A percentile compares a stretch with the other conserved stretches of the same genome.
Conservation (phyloP, 2,888 invertebrate species). For the Raillietiella orientalis region DNA sequence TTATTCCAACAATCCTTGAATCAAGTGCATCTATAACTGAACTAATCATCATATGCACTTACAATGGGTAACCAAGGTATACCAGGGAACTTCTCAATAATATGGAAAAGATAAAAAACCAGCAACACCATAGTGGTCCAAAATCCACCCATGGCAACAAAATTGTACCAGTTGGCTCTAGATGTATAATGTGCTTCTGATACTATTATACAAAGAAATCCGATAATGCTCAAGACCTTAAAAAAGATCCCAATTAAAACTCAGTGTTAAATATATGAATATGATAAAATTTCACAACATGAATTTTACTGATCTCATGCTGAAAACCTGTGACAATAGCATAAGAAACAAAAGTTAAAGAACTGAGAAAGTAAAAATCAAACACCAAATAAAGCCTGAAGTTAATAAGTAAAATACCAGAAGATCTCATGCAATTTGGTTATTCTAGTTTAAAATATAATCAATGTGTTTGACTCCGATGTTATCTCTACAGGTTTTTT, state of each 20-base stretch:
- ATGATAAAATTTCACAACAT: constrained; percentile 23
- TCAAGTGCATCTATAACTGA: constrained; percentile 1
- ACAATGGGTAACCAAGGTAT: constrained; percentile 60
- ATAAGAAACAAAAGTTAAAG: constrained; percentile 10
- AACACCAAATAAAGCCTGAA: not conserved
- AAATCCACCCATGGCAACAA: constrained; percentile 47
- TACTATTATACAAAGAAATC: constrained; percentile 44
- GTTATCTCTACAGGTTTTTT: too few relatives aligned
- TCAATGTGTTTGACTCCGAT: not conserved
- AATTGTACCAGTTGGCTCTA: constrained; percentile 36
- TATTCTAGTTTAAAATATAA: not conserved
- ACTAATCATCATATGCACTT: constrained; percentile 9
- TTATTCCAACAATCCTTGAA: not conserved
- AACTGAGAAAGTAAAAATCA: constrained; percentile 1
- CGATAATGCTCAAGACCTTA: constrained; percentile 17
- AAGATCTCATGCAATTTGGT: not conserved
- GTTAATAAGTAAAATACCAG: not conserved
- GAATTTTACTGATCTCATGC: constrained; percentile 9
- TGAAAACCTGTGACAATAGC: not conserved
- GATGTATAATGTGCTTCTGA: constrained; percentile 19
- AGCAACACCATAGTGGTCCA: constrained; percentile 51
- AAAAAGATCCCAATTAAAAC: too few relatives aligned
- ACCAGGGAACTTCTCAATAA: constrained; percentile 47
- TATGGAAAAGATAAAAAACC: constrained; percentile 45
- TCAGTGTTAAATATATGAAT: too few relatives aligned